Conservation (phyloP, 1,140 invertebrate species). For the Drosophila fuyamai region DNA sequence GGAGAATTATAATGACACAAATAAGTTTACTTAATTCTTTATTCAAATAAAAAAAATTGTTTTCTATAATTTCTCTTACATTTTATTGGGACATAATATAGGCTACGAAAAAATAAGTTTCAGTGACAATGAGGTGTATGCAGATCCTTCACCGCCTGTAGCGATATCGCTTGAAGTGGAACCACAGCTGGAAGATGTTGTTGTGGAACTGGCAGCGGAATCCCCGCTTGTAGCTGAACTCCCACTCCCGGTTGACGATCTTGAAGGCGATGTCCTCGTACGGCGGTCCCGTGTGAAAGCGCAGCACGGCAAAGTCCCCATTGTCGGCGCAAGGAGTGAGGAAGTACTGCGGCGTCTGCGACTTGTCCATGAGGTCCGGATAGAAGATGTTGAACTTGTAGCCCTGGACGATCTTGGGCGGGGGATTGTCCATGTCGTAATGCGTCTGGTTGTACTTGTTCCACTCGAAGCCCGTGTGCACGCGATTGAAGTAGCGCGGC, state of each 20-base stretch:
- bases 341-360: conserved; percentile 96
- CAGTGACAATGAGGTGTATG: background rate
- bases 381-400: conserved; percentile 99
- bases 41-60: no score
- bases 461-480: conserved; percentile 99
- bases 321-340: conserved; percentile 96
- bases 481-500: conserved; percentile 98
- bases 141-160: conserved; percentile 91
- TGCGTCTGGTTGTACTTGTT: conserved; percentile 99
- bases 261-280: conserved; percentile 99
- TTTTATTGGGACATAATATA: conserved; percentile 3
- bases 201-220: conserved; percentile 99
- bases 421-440: conserved; percentile 99
- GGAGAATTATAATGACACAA: no score
- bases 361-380: conserved; percentile 99
- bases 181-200: conserved; percentile 99
- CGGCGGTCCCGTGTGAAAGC: conserved; percentile 98
- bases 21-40: no score
- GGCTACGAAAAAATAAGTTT: no score
- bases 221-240: conserved; percentile 99
- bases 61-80: background rate
- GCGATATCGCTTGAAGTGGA: conserved; percentile 98
- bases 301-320: conserved; percentile 96
- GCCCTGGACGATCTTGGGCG: conserved; percentile 99
- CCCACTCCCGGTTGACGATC: conserved; percentile 99